A percentile compares a stretch with the other conserved stretches of the same genome.
phyloP scores from a whole-genome alignment of 1,140 invertebrate species.

The Lutraria rhynchaena region DNA sequence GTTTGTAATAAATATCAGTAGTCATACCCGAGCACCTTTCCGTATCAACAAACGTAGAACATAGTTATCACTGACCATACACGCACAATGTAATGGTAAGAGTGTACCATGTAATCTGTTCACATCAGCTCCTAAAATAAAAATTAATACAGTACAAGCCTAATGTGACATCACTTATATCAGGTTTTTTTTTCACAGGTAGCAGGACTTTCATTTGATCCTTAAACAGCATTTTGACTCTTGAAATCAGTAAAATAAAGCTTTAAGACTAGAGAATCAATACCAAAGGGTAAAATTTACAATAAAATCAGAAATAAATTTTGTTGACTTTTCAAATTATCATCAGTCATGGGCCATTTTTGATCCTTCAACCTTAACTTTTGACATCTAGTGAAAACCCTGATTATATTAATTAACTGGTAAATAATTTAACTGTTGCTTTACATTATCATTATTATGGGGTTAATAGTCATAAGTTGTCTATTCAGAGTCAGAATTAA shows the following conservation, averaged over 20 bases:
- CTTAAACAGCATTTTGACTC: too few relatives aligned
- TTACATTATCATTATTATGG: background rate
- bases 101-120: conserved; percentile 80
- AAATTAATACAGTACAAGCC: too few relatives aligned
- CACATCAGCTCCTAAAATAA: conserved; percentile 78
- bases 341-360: too few relatives aligned
- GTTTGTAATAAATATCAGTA: too few relatives aligned
- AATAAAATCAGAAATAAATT: too few relatives aligned
- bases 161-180: too few relatives aligned
- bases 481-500: background rate
- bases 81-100: conserved; percentile 81
- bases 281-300: too few relatives aligned
- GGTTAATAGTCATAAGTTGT: background rate
- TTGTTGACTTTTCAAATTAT: too few relatives aligned
- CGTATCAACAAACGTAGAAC: conserved; percentile 71
- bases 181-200: background rate
- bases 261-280: background rate
- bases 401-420: background rate
- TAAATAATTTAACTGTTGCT: background rate
- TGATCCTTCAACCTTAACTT: too few relatives aligned
- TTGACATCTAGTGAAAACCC: too few relatives aligned
- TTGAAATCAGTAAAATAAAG: too few relatives aligned
- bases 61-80: conserved; percentile 79
- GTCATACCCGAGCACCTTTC: conserved; percentile 79
- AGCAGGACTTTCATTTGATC: too few relatives aligned